Percentiles rank a stretch among this genome's conserved stretches.
phyloP scores from a whole-genome alignment of 2,113 vertebrate genomes.

The Alaudala cheleensis region DNA sequence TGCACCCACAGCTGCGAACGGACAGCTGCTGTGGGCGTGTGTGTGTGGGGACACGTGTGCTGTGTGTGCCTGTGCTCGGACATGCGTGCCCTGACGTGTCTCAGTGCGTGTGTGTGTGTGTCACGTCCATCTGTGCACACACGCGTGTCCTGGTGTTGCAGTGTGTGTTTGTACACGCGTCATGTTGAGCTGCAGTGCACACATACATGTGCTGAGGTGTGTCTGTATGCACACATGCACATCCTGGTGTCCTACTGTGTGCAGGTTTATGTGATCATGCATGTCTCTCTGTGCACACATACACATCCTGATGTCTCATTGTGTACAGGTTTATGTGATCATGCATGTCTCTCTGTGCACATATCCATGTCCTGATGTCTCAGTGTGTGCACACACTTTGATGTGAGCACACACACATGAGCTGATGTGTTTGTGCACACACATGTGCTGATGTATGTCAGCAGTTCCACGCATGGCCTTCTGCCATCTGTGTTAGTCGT shows the following conservation, averaged over 20 bases:
- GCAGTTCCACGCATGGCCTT: accelerated
- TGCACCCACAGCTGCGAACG: background rate
- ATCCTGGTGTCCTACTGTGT: background rate
- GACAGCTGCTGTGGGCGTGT: background rate
- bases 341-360: background rate
- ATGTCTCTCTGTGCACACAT: background rate
- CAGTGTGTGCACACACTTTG: accelerated
- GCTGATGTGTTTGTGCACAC: background rate
- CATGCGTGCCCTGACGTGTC: accelerated
- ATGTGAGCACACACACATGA: accelerated
- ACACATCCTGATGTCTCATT: background rate
- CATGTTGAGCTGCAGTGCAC: too few species aligned
- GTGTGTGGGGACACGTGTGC: accelerated
- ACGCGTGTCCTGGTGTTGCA: accelerated
- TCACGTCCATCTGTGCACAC: too few species aligned
- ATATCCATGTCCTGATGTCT: accelerated
- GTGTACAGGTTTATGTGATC: accelerated
- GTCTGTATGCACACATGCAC: background rate
- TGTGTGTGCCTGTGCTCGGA: background rate
- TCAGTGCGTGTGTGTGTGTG: accelerated
- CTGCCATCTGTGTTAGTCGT: accelerated
- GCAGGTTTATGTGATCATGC: accelerated
- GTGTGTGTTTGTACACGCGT: background rate
- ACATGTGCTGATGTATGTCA: background rate
- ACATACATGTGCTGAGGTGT: accelerated